phyloP scores from a whole-genome alignment of 2,113 vertebrate genomes.

The Trochalopteron elliotii region DNA sequence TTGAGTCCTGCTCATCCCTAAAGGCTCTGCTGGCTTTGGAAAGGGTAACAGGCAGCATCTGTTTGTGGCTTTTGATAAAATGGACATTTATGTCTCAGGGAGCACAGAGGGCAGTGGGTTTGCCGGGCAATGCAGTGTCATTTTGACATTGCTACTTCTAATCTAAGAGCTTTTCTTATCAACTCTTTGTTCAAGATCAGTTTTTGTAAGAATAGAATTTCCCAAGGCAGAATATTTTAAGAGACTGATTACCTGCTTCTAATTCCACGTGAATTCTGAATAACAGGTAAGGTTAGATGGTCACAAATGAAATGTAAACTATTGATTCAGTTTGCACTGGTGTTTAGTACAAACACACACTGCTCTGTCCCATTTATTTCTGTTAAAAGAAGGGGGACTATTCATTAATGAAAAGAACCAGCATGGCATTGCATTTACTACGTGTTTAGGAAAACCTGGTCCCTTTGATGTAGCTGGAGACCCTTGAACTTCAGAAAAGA shows the following conservation, averaged over 20 bases:
- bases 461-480: conserved; percentile 58
- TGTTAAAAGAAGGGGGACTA: not conserved
- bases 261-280: conserved; percentile 9
- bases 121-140: not conserved
- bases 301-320: conserved; percentile 24
- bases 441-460: not conserved
- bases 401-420: conserved; percentile 60
- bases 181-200: not conserved
- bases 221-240: not conserved
- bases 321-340: not conserved
- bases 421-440: conserved; percentile 22
- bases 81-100: not conserved
- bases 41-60: not conserved
- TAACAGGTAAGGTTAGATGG: conserved; percentile 37
- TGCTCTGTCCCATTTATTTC: not conserved
- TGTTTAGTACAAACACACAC: conserved; percentile 11
- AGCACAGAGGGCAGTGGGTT: not conserved
- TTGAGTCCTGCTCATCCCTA: not conserved
- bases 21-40: not conserved
- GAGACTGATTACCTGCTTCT: not conserved
- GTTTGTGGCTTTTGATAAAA: not conserved
- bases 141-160: not conserved
- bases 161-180: not conserved
- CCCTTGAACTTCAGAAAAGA: conserved; percentile 64
- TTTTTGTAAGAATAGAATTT: not conserved